These are phyloP conservation scores for Eupristina koningsbergeri DNA, from an alignment of 1,140 invertebrate species.

Conservation along the genomic window DNA sequence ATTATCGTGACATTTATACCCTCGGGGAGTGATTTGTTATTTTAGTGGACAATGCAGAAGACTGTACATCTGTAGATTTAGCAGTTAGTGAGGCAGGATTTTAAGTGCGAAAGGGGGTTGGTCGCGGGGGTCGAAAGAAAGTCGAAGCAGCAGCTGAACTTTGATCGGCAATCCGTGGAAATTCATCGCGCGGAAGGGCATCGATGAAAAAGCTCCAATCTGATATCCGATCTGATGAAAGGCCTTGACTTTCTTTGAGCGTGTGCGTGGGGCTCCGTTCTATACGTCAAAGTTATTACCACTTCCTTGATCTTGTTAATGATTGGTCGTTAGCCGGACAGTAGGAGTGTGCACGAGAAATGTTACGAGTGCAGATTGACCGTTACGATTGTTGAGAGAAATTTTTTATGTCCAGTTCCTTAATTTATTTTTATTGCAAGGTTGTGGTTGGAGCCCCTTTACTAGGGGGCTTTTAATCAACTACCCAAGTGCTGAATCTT, in stretches of 20 bases:
- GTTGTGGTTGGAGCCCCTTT: background rate
- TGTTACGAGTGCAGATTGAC: conserved; percentile 22
- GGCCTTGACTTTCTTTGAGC: background rate
- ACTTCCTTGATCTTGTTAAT: conserved; percentile 52
- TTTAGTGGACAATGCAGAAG: conserved; percentile 30
- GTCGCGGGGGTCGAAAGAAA: background rate
- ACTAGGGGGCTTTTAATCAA: background rate
- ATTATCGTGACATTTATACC: conserved; percentile 67
- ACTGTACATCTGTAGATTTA: background rate
- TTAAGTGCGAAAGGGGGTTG: background rate
- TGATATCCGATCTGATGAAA: conserved; percentile 40
- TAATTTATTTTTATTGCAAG: conserved; percentile 5
- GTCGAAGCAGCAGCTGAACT: background rate
- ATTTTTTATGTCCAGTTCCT: conserved; percentile 5
- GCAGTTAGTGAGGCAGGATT: conserved; percentile 17
- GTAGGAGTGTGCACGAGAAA: background rate
- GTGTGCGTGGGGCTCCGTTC: background rate
- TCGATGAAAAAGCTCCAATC: conserved; percentile 43
- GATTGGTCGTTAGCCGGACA: conserved; percentile 36
- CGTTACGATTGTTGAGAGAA: conserved; percentile 20
- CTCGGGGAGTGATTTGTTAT: conserved; percentile 65
- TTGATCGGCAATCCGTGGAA: conserved; percentile 40
- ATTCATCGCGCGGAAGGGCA: conserved; percentile 37
- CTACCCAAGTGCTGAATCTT: background rate
- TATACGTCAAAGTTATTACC: conserved; percentile 50